These are phyloP conservation scores for Macrosiphum euphorbiae DNA, from an alignment of 2,888 invertebrate genomes.

Conservation along the genomic window DNA sequence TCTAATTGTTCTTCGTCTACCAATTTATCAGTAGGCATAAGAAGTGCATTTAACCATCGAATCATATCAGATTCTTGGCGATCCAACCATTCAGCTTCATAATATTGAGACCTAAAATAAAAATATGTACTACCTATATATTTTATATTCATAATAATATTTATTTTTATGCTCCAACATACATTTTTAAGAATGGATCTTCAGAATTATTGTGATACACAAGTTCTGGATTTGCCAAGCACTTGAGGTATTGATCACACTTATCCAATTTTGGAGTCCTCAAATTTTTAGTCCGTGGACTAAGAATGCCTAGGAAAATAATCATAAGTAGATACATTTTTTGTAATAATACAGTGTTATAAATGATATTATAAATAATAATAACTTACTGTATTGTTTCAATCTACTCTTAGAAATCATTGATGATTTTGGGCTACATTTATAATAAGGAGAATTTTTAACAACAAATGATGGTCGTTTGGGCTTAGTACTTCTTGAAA, in stretches of 20 bases:
- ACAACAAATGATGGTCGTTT: slow-evolving; percentile 47
- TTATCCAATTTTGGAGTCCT: slow-evolving; percentile 47
- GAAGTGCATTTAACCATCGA: slow-evolving; percentile 83
- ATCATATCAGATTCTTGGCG: slow-evolving; percentile 80
- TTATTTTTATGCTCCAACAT: neutral
- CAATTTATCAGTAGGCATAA: slow-evolving; percentile 78
- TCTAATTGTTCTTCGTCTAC: slow-evolving; percentile 77
- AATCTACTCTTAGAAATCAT: slow-evolving; percentile 33
- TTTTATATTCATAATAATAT: neutral
- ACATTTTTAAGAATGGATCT: slow-evolving; percentile 65
- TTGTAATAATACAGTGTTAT: neutral
- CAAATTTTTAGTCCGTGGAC: neutral
- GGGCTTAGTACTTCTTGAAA: slow-evolving; percentile 8
- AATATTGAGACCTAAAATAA: slow-evolving; percentile 65
- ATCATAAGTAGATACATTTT: neutral
- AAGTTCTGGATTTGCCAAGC: slow-evolving; percentile 53
- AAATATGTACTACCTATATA: neutral
- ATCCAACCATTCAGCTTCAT: slow-evolving; percentile 73
- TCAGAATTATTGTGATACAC: slow-evolving; percentile 43
- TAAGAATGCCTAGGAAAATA: slow-evolving; percentile 29
- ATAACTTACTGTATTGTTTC: slow-evolving; percentile 58
- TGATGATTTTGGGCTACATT: slow-evolving; percentile 47
- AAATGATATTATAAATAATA: neutral
- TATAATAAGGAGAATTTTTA: slow-evolving; percentile 50
- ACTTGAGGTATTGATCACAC: slow-evolving; percentile 58